phyloP scores from a whole-genome alignment of 2,888 invertebrate species.

The Dichetophora obliterata region DNA sequence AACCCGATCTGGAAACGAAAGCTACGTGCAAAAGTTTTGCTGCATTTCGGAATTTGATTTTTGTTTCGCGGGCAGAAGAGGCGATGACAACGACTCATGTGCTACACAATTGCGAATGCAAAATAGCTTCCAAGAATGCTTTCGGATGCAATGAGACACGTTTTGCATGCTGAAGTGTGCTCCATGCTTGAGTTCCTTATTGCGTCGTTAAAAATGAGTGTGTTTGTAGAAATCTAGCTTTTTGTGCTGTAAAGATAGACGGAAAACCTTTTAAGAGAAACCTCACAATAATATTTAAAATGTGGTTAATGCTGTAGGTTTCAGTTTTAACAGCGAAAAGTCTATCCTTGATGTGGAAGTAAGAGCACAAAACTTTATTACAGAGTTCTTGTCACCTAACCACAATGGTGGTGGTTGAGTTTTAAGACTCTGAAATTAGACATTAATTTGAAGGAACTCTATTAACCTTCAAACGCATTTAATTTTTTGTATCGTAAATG shows the following conservation, averaged over 20 bases:
- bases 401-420: too few relatives aligned
- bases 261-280: background rate
- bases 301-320: too few relatives aligned
- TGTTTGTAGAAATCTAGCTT: background rate
- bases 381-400: too few relatives aligned
- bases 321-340: too few relatives aligned
- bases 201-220: constrained; percentile 13
- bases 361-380: too few relatives aligned
- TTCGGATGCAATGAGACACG: constrained; percentile 36
- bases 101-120: constrained; percentile 4
- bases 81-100: background rate
- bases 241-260: background rate
- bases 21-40: constrained; percentile 31
- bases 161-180: constrained; percentile 12
- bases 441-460: too few relatives aligned
- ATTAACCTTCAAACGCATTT: too few relatives aligned
- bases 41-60: constrained; percentile 21
- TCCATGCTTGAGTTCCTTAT: background rate
- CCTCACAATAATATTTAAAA: background rate
- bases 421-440: too few relatives aligned
- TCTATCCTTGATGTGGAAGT: too few relatives aligned
- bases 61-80: background rate
- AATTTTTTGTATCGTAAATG: too few relatives aligned
- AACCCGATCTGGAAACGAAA: constrained; percentile 31
- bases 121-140: constrained; percentile 26